Percentiles rank a stretch among this genome's conserved stretches.
Conservation (phyloP, 1,140 invertebrate genomes). For the Drosophila tsacasi region DNA sequence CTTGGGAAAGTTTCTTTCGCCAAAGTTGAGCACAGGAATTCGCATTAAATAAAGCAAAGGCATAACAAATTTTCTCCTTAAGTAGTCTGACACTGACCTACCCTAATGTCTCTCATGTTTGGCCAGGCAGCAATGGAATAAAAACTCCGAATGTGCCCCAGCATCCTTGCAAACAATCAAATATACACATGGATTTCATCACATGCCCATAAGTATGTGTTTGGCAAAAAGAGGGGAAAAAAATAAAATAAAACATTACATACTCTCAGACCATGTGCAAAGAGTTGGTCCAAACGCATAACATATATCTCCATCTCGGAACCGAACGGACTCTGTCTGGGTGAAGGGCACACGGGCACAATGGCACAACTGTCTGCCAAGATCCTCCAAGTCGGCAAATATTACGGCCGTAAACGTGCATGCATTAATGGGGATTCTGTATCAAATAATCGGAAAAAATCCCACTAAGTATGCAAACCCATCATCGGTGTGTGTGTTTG, state of each 20-base stretch:
- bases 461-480: conserved; percentile 42
- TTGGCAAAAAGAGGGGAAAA: conserved; percentile 8
- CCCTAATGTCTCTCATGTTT: conserved; percentile 76
- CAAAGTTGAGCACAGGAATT: conserved; percentile 64
- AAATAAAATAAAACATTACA: conserved; percentile 30
- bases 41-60: conserved; percentile 57
- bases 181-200: conserved; percentile 42
- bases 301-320: conserved; percentile 23
- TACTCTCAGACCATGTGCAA: conserved; percentile 11
- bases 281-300: conserved; percentile 29
- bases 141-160: conserved; percentile 73
- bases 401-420: conserved; percentile 59
- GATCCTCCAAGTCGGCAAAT: conserved; percentile 63
- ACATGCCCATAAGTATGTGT: conserved; percentile 42
- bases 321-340: conserved; percentile 25
- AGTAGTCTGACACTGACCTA: conserved; percentile 78
- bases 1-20: conserved; percentile 67
- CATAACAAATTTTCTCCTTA: conserved; percentile 60
- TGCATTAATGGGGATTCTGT: conserved; percentile 68
- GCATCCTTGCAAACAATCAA: conserved; percentile 45
- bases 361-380: conserved; percentile 49
- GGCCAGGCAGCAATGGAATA: conserved; percentile 68
- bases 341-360: conserved; percentile 56
- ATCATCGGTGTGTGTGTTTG: conserved; percentile 34
- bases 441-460: conserved; percentile 63